Percentiles rank a stretch among this genome's conserved stretches.
Conservation (phyloP, 2,888 invertebrate species). For the Cynaeus angustus region DNA sequence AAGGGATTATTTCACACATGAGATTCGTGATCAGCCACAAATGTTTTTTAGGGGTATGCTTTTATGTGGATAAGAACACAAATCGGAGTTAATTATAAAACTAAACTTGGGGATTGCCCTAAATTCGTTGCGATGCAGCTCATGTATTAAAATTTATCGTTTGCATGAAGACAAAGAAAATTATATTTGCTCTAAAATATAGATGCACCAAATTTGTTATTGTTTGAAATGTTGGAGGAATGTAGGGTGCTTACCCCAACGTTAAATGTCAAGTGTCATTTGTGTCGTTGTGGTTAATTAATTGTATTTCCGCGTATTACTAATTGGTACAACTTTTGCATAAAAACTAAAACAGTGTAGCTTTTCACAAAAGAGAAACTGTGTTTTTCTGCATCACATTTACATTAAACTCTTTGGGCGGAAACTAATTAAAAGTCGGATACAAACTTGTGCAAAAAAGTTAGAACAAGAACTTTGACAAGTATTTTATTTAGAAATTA, state of each 20-base stretch:
- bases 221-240: not conserved
- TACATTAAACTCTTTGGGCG: slow-evolving; percentile 2
- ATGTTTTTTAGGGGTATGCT: not conserved
- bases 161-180: not conserved
- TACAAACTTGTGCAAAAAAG: not conserved
- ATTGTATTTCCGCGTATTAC: not conserved
- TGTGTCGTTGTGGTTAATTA: slow-evolving; percentile 11
- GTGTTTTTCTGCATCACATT: not conserved
- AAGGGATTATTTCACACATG: slow-evolving; percentile 7
- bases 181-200: not conserved
- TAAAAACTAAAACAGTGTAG: not conserved
- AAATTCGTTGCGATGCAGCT: not conserved
- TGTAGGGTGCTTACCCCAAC: not conserved
- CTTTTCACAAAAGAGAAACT: not conserved
- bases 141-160: not conserved
- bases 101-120: not conserved
- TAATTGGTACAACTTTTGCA: not conserved
- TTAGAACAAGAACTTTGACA: not conserved
- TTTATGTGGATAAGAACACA: not conserved
- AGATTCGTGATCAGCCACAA: slow-evolving; percentile 1
- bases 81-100: not conserved
- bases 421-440: not conserved
- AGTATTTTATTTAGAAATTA: not conserved
- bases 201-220: not conserved
- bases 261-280: slow-evolving; percentile 8